A percentile compares a stretch with the other conserved stretches of the same genome.
Evolutionary conservation across 2,113 vertebrate genomes (phyloP).

Genomic region (Sula dactylatra): DNA sequence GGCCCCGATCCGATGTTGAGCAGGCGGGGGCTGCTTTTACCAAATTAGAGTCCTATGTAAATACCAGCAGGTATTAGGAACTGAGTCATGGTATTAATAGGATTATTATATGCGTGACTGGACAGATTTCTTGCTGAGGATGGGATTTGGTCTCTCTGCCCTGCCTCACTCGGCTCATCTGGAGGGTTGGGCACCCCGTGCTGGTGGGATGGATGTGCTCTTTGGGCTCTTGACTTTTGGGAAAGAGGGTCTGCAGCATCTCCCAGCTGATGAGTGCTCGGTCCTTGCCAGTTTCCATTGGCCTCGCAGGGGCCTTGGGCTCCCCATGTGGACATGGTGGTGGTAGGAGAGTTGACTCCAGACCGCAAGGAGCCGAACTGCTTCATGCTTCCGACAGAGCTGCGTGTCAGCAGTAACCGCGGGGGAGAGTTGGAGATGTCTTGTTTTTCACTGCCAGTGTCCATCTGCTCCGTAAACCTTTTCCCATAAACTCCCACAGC

Average conservation of each 20-base stretch:
- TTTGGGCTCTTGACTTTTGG: neutral
- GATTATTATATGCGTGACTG: neutral
- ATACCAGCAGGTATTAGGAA: neutral
- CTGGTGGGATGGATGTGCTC: neutral
- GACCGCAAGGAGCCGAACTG: neutral
- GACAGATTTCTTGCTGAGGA: neutral
- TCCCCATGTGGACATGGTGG: rapidly evolving
- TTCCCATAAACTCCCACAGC: neutral
- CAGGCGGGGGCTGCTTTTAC: neutral
- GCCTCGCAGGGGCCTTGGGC: neutral
- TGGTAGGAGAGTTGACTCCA: neutral
- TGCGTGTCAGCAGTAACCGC: rapidly evolving
- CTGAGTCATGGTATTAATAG: constrained; percentile 16
- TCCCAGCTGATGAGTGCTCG: rapidly evolving
- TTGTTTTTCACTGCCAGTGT: neutral
- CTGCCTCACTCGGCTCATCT: rapidly evolving
- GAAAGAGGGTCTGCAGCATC: neutral
- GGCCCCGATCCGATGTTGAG: rapidly evolving
- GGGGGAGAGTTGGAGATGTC: neutral
- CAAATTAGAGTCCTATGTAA: neutral
- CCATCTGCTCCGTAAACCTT: neutral
- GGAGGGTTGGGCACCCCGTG: neutral
- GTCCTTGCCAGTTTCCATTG: rapidly evolving
- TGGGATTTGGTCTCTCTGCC: neutral
- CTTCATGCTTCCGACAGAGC: neutral